These are phyloP conservation scores for Hydropotes inermis DNA, from an alignment of 2,113 vertebrate species.

Conservation along the genomic window DNA sequence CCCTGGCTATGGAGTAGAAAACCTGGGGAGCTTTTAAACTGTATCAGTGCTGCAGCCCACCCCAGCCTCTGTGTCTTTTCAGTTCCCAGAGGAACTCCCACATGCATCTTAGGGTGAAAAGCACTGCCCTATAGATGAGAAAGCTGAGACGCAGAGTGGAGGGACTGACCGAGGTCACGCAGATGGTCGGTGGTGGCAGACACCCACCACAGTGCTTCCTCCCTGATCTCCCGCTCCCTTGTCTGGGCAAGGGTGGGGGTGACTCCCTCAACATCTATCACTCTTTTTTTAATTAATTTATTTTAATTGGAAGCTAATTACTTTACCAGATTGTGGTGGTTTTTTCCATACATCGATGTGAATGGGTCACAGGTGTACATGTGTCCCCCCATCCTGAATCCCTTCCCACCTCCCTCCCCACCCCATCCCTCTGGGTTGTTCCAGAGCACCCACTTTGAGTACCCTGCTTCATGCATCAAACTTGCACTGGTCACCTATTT, in stretches of 20 bases:
- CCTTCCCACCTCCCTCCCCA: not conserved
- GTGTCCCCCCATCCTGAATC: not conserved
- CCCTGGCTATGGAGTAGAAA: not conserved
- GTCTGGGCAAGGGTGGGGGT: not conserved
- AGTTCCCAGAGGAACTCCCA: not conserved
- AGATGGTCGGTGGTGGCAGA: not conserved
- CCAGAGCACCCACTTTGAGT: not conserved
- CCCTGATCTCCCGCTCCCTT: not conserved
- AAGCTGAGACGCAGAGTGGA: not conserved
- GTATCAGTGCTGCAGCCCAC: accelerated
- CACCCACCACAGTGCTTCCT: not conserved
- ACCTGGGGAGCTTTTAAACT: not conserved
- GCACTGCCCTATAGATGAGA: not conserved
- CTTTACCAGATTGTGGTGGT: not conserved
- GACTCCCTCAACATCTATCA: too few relatives aligned
- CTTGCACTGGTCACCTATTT: not conserved
- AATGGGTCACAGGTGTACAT: not conserved
- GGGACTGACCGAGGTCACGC: not conserved
- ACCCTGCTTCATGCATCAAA: not conserved
- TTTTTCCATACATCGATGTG: not conserved
- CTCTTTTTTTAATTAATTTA: not conserved
- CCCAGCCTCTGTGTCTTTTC: not conserved
- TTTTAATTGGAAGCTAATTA: not conserved
- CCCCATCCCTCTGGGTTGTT: not conserved
- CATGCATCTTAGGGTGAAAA: not conserved